Conservation (phyloP, 1,140 invertebrate species). For the Hyposmocoma kahamanoa region DNA sequence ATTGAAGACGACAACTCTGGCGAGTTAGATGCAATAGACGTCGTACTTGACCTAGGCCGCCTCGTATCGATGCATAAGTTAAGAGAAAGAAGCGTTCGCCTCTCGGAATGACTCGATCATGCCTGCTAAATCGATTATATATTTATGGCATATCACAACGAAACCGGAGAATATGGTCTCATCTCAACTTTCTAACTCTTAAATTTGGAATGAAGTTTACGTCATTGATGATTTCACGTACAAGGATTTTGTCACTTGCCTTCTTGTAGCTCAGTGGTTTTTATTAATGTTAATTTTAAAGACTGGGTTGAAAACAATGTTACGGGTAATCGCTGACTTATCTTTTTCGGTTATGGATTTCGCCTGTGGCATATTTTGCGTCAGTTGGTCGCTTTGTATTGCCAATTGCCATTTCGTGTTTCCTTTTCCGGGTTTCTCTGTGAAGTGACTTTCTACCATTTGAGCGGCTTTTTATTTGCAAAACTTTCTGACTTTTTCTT, state of each 20-base stretch:
- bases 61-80: conserved; percentile 29
- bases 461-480: not conserved
- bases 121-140: conserved; percentile 22
- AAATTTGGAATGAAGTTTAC: not conserved
- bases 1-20: conserved; percentile 35
- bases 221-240: not conserved
- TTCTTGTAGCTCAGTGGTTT: too few relatives aligned
- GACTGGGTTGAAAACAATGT: too few relatives aligned
- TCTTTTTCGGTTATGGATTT: too few relatives aligned
- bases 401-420: too few relatives aligned
- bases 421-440: too few relatives aligned
- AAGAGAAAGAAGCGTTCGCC: conserved; percentile 28
- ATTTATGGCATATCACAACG: not conserved
- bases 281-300: too few relatives aligned
- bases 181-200: conserved; percentile 30
- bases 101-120: conserved; percentile 29
- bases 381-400: too few relatives aligned
- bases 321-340: too few relatives aligned
- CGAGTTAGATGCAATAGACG: conserved; percentile 52
- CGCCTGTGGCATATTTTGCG: too few relatives aligned
- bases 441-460: too few relatives aligned
- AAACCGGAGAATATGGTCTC: not conserved
- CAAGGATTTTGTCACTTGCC: too few relatives aligned
- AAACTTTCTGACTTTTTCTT: not conserved
- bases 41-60: conserved; percentile 54